Evolutionary conservation across 2,888 invertebrate species (phyloP).

Genomic region (Sialis fuliginosa): DNA sequence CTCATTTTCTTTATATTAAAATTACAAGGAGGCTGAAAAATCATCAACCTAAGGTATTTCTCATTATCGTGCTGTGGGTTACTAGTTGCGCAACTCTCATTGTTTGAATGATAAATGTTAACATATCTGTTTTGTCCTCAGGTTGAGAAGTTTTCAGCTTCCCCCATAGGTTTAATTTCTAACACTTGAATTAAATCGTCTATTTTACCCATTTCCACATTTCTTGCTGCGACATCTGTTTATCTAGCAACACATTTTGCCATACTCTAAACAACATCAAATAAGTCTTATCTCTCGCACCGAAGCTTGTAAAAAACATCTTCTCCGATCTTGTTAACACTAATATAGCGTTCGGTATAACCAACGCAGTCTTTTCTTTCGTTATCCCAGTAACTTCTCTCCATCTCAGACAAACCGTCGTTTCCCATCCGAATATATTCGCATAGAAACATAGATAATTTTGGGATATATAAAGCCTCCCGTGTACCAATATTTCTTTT

Average conservation of each 20-base stretch:
- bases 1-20: neutral
- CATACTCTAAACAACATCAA: slow-evolving; percentile 90
- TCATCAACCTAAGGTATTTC: neutral
- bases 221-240: slow-evolving; percentile 65
- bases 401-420: slow-evolving; percentile 66
- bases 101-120: too few species aligned
- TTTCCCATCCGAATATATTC: slow-evolving; percentile 96
- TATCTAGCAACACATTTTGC: slow-evolving; percentile 89
- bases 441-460: slow-evolving; percentile 95
- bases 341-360: slow-evolving; percentile 93
- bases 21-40: neutral
- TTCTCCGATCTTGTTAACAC: slow-evolving; percentile 67
- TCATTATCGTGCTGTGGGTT: too few species aligned
- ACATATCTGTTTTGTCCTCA: too few species aligned
- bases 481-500: slow-evolving; percentile 89
- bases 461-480: slow-evolving; percentile 87
- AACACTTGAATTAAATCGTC: neutral
- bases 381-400: slow-evolving; percentile 85
- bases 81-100: too few species aligned
- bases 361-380: slow-evolving; percentile 83
- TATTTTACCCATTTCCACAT: slow-evolving; percentile 69
- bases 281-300: slow-evolving; percentile 85
- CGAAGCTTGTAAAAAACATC: slow-evolving; percentile 88
- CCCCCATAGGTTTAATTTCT: neutral
- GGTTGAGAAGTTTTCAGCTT: too few species aligned